Evolutionary conservation across 2,113 vertebrate genomes (phyloP), one percentile per base, ranked within the genome.

Genomic region (Dicerorhinus sumatrensis): DNA sequence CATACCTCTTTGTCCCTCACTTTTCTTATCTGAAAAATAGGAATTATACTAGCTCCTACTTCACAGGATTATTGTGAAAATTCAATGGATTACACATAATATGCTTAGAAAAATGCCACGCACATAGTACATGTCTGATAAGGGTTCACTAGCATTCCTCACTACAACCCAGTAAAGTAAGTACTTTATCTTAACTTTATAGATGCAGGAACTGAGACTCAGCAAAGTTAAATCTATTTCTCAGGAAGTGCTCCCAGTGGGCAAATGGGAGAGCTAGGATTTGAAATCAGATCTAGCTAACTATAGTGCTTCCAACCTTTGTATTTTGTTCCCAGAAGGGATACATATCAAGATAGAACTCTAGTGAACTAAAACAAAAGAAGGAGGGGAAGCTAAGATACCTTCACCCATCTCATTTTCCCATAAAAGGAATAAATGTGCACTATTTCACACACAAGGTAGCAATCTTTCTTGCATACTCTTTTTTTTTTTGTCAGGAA

Each of bases 141-240:
- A 92, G 1, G 14, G 7, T 83, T 73, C 79, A 25, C n/a, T 79
- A 29, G 4, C n/a, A 91, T 91, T 69, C 20, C 51, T 83, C 69
- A 80, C 21, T 69, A 33, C 6, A 75, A 63, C 0, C 51, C 21
- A 72, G 8, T 67, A 82, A 33, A 65, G 4, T 46, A 69, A 76
- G 42, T 72, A 63, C 27, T 54, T 67, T 31, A n/a, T 62, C 18
- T 72, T 89, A 65, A 42, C 58, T 58, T 86, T 85, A 75, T 65
- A 94, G 54, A 77, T 79, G 29, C 33, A 20, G 2, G 10, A 83
- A 63, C 11, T 63, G 25, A 82, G 9, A 51, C 54, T 86, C 29
- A 58, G 16, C 82, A 94, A 93, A 96, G 1, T 91, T 75, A 56
- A 73, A 58, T 31, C 29, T 31, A 60, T 58, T 84, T 96, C 75